phyloP scores from a whole-genome alignment of 2,113 vertebrate genomes.

The Lanius collurio region DNA sequence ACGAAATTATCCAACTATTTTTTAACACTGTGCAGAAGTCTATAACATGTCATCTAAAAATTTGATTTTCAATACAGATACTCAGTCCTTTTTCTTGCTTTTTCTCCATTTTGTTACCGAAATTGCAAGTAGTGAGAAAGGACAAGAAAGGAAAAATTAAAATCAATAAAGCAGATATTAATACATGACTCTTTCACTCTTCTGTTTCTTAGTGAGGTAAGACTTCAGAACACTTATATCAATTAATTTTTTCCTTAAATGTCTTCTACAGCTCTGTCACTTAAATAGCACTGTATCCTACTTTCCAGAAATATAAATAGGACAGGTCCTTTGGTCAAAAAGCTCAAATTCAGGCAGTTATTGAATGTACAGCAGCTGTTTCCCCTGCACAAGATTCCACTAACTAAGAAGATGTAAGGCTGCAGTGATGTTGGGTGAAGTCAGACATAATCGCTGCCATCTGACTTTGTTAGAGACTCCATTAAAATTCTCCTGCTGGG shows the following conservation, averaged over 20 bases:
- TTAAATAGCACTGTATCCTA: not conserved
- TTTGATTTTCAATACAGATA: not conserved
- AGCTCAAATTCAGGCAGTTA: not conserved
- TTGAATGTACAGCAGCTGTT: not conserved
- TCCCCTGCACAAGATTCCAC: not conserved
- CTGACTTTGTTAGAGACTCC: not conserved
- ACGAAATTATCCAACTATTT: not conserved
- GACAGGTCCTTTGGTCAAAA: not conserved
- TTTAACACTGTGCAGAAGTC: not conserved
- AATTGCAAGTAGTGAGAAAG: not conserved
- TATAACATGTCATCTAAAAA: not conserved
- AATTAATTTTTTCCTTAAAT: not conserved
- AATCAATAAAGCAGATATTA: not conserved
- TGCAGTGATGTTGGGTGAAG: not conserved
- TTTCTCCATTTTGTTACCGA: not conserved
- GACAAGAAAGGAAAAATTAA: not conserved
- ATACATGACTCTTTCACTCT: not conserved
- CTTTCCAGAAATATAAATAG: not conserved
- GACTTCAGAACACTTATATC: not conserved
- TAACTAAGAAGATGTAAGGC: not conserved
- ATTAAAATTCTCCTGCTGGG: not conserved
- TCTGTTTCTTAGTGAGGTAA: not conserved
- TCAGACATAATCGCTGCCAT: not conserved
- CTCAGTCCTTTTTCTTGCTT: not conserved
- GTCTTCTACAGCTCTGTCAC: not conserved